These are phyloP conservation scores for Patella caerulea DNA, from an alignment of 2,888 invertebrate species.

Conservation along the genomic window DNA sequence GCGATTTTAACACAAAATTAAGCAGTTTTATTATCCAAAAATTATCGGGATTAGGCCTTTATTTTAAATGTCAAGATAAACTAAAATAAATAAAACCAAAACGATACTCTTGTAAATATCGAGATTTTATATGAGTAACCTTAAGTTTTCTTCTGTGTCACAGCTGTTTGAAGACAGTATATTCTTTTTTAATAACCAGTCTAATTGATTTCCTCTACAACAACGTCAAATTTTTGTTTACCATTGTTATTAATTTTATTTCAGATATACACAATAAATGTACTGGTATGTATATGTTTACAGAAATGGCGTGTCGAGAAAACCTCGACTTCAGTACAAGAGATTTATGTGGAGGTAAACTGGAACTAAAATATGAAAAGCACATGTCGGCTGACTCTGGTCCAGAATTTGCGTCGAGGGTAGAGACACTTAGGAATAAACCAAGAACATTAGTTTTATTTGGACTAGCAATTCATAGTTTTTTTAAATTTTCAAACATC, in stretches of 20 bases:
- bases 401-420: not conserved
- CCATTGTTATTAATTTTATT: not conserved
- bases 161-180: too few relatives aligned
- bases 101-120: too few relatives aligned
- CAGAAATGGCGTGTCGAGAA: slow-evolving; percentile 25
- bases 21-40: too few relatives aligned
- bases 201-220: too few relatives aligned
- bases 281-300: slow-evolving; percentile 29
- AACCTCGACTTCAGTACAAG: slow-evolving; percentile 15
- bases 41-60: too few relatives aligned
- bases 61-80: too few relatives aligned
- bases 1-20: too few relatives aligned
- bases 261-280: slow-evolving; percentile 20
- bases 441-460: slow-evolving; percentile 30
- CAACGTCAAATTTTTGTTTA: too few relatives aligned
- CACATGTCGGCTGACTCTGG: slow-evolving; percentile 13
- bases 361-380: slow-evolving; percentile 24
- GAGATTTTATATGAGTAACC: too few relatives aligned
- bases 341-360: slow-evolving; percentile 16
- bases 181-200: too few relatives aligned
- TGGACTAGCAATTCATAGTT: slow-evolving; percentile 33
- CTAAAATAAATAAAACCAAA: too few relatives aligned
- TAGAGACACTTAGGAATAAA: slow-evolving; percentile 18
- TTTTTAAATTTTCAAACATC: slow-evolving; percentile 22
- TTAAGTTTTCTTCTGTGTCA: too few relatives aligned